These are phyloP conservation scores for Ethmia dodecea DNA, from an alignment of 2,888 invertebrate species.

Conservation along the genomic window DNA sequence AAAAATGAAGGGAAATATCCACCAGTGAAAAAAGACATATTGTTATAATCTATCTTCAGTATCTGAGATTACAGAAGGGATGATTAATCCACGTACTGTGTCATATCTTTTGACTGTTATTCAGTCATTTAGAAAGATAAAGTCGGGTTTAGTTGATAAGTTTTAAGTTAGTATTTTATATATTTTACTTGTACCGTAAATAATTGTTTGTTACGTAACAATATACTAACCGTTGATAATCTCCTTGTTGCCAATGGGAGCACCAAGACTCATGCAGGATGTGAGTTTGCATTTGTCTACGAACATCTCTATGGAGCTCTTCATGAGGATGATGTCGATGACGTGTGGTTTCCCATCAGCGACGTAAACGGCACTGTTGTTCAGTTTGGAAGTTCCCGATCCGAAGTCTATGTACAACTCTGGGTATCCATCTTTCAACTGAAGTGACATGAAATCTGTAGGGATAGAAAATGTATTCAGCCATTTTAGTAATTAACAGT, in stretches of 20 bases:
- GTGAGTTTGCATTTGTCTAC: constrained; percentile 86
- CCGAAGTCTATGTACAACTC: constrained; percentile 93
- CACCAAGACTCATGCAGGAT: constrained; percentile 83
- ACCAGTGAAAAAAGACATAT: too few relatives aligned
- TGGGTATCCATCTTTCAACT: constrained; percentile 89
- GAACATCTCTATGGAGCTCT: constrained; percentile 83
- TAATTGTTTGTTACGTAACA: too few relatives aligned
- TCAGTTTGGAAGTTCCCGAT: constrained; percentile 84
- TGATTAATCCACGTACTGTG: too few relatives aligned
- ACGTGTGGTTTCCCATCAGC: constrained; percentile 92
- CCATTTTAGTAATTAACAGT: too few relatives aligned
- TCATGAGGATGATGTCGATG: constrained; percentile 86
- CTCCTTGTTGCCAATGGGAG: constrained; percentile 83
- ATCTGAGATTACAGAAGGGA: too few relatives aligned
- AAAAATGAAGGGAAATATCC: too few relatives aligned
- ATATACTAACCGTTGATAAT: constrained; percentile 80
- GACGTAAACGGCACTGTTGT: constrained; percentile 83
- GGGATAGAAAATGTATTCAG: not conserved
- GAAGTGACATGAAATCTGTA: constrained; percentile 93
- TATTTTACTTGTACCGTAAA: too few relatives aligned
- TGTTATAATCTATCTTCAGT: too few relatives aligned
- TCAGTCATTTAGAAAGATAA: too few relatives aligned
- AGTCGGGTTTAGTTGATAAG: too few relatives aligned
- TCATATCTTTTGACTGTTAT: too few relatives aligned
- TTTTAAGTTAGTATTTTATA: too few relatives aligned